Evolutionary conservation across 2,888 invertebrate genomes (phyloP), one percentile per base, ranked within the genome.

Genomic region (Anagyrus pseudococci): DNA sequence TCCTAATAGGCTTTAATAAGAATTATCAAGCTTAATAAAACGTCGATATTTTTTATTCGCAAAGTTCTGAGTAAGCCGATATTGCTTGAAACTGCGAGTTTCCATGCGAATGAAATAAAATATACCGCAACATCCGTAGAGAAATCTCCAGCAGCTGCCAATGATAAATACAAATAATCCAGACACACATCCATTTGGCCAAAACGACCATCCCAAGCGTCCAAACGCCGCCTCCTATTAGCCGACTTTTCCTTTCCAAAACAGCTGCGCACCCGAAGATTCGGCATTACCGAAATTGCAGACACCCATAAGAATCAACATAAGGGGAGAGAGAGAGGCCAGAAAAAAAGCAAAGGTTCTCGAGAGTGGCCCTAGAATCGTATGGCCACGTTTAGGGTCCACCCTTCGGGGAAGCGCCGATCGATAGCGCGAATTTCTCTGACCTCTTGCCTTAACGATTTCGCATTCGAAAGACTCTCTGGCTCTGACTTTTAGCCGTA

Each of bases 361-460:
- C 40, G 10, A 22, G 37, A 43, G 25, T 10, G 17, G n/a, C n/a
- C n/a, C 26, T 26, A 22, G 37, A n/a, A n/a, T 15, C 41, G 43
- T 17, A 44, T 44, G 43, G 26, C 25, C 19, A 23, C 15, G 53
- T n/a, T n/a, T n/a, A 2, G 19, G 19, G 22, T 10, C 2, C 33
- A 8, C 37, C 44, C 15, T 29, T 22, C 44, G 40, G 37, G 20
- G 46, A 49, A 26, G 48, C 22, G 43, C 7, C 48, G 56, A 52
- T 64, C 56, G 52, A 59, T 60, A 57, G 52, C 33, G 43, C 52
- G 56, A 60, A 56, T 56, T 56, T 57, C 56, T 60, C 56, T 52
- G 59, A 64, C 56, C 52, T 52, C 22, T 46, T 43, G 43, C 40
- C 10, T 40, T 60, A 58, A 54, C 44, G 58, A 54, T 58, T 58